Evolutionary conservation across 2,113 vertebrate species (phyloP).

Genomic region (Smithornis capensis): DNA sequence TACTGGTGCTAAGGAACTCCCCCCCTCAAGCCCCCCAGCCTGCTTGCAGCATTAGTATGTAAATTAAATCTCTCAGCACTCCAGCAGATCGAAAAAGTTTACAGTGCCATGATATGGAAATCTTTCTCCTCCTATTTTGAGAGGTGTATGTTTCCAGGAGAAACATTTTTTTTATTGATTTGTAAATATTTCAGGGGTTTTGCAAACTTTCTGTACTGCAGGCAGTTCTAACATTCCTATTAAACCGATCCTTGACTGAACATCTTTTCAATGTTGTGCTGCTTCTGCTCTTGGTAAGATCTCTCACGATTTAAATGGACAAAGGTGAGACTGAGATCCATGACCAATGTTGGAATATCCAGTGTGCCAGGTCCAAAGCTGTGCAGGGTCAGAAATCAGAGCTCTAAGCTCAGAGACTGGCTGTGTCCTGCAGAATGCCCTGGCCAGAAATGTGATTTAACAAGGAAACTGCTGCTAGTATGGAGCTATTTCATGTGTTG

Average conservation of each 20-base stretch:
- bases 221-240: neutral
- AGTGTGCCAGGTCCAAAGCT: neutral
- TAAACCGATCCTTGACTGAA: neutral
- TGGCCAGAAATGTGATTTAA: neutral
- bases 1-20: slow-evolving; percentile 40
- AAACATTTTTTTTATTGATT: slow-evolving; percentile 2
- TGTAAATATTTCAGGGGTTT: neutral
- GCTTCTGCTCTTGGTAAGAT: neutral
- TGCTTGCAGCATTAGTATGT: slow-evolving; percentile 53
- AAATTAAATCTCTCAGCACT: slow-evolving; percentile 49
- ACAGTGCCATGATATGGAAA: neutral
- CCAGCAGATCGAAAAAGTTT: neutral
- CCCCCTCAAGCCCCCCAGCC: neutral
- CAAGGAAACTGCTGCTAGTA: neutral
- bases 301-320: neutral
- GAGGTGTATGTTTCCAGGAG: slow-evolving; percentile 17
- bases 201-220: neutral
- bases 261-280: neutral
- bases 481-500: neutral
- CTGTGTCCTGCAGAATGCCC: neutral
- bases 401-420: neutral
- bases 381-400: neutral
- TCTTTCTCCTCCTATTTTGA: neutral
- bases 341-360: neutral
- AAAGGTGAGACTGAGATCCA: neutral